Evolutionary conservation across 2,113 vertebrate species (phyloP).

Genomic region (Sciurus niger): DNA sequence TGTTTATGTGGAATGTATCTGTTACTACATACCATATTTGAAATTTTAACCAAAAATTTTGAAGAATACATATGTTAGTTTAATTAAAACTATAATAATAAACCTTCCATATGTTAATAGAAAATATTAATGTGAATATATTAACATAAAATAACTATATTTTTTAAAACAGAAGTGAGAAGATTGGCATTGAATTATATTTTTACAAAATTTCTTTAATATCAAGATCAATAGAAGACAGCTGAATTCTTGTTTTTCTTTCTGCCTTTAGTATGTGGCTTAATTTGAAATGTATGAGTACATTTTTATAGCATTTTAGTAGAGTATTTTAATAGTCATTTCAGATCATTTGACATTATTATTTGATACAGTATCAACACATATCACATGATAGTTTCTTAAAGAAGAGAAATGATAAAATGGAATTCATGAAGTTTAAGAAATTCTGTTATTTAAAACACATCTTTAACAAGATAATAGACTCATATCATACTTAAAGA

Average conservation of each 20-base stretch:
- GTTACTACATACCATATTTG: neutral
- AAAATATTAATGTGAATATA: neutral
- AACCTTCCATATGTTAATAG: neutral
- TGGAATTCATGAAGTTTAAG: neutral
- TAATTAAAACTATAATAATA: neutral
- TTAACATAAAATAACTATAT: neutral
- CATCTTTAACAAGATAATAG: neutral
- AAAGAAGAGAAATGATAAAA: neutral
- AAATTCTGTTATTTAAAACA: neutral
- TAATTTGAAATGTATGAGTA: neutral
- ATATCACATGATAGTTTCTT: neutral
- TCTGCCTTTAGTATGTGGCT: neutral
- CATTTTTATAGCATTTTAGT: neutral
- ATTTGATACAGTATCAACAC: neutral
- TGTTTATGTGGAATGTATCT: neutral
- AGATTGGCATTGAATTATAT: neutral
- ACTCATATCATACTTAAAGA: neutral
- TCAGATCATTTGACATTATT: neutral
- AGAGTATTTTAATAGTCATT: neutral
- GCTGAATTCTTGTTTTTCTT: neutral
- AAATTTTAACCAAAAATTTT: neutral
- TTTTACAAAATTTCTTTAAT: slow-evolving; percentile 9
- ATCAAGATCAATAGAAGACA: neutral
- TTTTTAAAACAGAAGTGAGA: neutral
- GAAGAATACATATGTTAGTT: neutral